Evolutionary conservation across 2,113 vertebrate species (phyloP), one percentile per base, ranked within the genome.

Genomic region (Nibea albiflora): DNA sequence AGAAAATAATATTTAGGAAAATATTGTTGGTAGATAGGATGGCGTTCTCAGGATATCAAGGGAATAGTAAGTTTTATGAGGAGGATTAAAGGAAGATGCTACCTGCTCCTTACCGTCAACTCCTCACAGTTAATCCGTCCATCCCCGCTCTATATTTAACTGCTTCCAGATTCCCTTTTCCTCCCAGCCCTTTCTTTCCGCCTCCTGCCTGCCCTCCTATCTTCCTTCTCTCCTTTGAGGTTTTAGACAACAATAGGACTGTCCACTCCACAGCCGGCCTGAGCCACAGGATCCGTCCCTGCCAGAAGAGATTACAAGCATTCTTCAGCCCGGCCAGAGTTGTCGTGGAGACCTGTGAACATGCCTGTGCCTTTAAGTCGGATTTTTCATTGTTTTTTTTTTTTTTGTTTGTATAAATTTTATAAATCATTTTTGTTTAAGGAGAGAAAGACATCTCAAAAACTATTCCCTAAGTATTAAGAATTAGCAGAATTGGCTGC

Each of bases 281-380:
- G 81, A 90, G 76, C 91, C 87, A 49, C 85, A 84, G 86, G 89
- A 80, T 78, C 81, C 31, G 35, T 83, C 82, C 85, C 85, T 54
- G 78, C 85, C 90, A 87, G 66, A 67, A 70, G 84, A 92, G 90
- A 90, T 92, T 92, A 92, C 90, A 90, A 88, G 80, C 84, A 92
- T 92, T 88, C 87, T 84, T 90, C 6, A 8, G 64, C 52, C 24
- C 1, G 73, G 76, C 81, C 68, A 16, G 35, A 80, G 90, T 92
- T 83, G 88, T 78, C 60, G 26, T 68, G 90, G 91, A 85, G 81
- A 91, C 74, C 11, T 57, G 73, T 17, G 2, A 77, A 49, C 47
- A 17, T 68, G 9, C 31, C 79, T 81, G 53, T 64, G 28, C 31
- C 60, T 84, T 73, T 47, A 26, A 28, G 42, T 35, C 28, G 49